Evolutionary conservation across 2,888 invertebrate genomes (phyloP), one percentile per base, ranked within the genome.

Genomic region (Chalcis sispes): DNA sequence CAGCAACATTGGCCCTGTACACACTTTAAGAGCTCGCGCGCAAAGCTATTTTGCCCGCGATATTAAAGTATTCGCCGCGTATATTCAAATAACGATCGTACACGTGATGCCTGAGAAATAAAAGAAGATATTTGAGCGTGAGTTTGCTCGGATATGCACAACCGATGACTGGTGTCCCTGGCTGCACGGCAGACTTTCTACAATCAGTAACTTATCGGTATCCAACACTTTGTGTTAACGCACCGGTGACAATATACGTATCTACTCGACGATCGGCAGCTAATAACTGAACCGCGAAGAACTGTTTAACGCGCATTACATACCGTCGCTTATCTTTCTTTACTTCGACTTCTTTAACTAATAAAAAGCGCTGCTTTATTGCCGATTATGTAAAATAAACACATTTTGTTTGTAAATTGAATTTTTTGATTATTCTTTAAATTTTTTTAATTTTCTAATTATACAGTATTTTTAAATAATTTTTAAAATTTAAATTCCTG

Each of bases 261-360:
- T 75, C 59, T 61, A 18, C 15, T 52, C 48, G 27, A 20, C 29
- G 56, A 74, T 75, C 75, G 65, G 71, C 36, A 66, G 52, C 61
- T 71, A 71, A 46, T 20, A 42, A 75, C 42, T 65, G 64, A 54
- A 69, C 69, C 61, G 54, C 56, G 23, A 48, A 8, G 50, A 7
- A 32, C 15, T 27, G 27, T 15, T 18, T 50, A 23, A 29, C 59
- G 72, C 25, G n/a, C 42, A 29, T 66, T 72, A 46, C 72, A 72
- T 66, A 66, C 50, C 20, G 27, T 1, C 25, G 67, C 67, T 67
- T 74, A 67, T 67, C 74, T 75, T 54, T 23, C 25, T 36, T 36
- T 36, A 40, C 23, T 61, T 61, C 50, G 27, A 25, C 40, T n/a
- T n/a, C n/a, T n/a, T n/a, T n/a, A n/a, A n/a, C n/a, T n/a, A n/a